Conservation (phyloP, 2,888 invertebrate species). For the Acrocera orbiculus region DNA sequence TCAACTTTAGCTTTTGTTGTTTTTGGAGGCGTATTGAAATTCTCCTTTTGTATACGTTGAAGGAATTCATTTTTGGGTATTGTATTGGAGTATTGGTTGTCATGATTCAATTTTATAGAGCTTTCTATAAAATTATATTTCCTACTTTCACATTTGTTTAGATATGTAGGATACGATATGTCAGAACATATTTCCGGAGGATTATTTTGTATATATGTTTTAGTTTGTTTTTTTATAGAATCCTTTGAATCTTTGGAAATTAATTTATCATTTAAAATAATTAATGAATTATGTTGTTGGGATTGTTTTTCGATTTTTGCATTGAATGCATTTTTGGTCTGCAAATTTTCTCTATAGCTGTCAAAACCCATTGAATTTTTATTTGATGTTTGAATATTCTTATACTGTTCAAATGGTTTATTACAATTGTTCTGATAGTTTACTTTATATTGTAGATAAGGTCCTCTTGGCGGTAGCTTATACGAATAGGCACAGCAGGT, state of each 20-base stretch:
- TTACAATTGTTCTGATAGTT: conserved; percentile 12
- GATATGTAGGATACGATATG: too few relatives aligned
- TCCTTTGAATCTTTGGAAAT: too few relatives aligned
- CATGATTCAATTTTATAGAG: conserved; percentile 8
- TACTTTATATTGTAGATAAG: conserved; percentile 17
- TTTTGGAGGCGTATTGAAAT: conserved; percentile 7
- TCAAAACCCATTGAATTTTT: too few relatives aligned
- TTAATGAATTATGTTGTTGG: conserved; percentile 1
- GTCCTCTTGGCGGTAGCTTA: conserved; percentile 16
- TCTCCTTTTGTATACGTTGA: conserved; percentile 9
- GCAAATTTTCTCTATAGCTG: too few relatives aligned
- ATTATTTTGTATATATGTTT: too few relatives aligned
- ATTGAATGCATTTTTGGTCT: too few relatives aligned
- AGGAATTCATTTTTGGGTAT: conserved; percentile 5
- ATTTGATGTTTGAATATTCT: too few relatives aligned
- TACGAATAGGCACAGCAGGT: conserved; percentile 16
- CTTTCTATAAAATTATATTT: too few relatives aligned
- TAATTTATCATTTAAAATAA: too few relatives aligned
- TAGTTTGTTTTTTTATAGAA: too few relatives aligned
- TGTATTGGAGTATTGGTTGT: background rate
- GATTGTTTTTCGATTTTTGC: conserved; percentile 4
- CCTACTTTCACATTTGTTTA: too few relatives aligned
- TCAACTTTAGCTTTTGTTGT: conserved; percentile 4
- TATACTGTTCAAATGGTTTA: background rate
- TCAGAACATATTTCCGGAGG: too few relatives aligned